Evolutionary conservation across 2,113 vertebrate species (phyloP).

Genomic region (Alosa alosa): DNA sequence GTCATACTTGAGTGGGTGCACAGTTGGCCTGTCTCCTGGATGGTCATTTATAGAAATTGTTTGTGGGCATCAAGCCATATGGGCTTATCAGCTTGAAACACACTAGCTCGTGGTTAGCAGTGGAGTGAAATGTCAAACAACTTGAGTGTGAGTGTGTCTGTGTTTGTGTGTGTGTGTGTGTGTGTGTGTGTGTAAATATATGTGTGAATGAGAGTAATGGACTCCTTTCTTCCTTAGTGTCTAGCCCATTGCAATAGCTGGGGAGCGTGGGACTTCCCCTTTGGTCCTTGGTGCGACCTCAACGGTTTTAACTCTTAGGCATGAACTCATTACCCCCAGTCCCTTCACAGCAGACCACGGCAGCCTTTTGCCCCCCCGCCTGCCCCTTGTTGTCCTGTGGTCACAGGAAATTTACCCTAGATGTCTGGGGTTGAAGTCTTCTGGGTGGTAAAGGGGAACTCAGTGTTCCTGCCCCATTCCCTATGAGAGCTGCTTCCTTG

Average conservation of each 20-base stretch:
- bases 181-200: neutral
- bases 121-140: constrained; percentile 48
- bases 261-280: constrained; percentile 50
- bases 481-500: neutral
- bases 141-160: constrained; percentile 28
- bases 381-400: constrained; percentile 45
- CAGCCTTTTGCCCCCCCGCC: constrained; percentile 50
- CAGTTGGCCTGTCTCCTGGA: neutral
- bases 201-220: constrained; percentile 41
- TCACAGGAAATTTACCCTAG: constrained; percentile 59
- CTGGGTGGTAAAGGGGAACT: constrained; percentile 13
- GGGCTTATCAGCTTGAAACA: constrained; percentile 48
- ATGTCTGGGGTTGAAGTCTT: constrained; percentile 36
- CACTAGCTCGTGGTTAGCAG: constrained; percentile 35
- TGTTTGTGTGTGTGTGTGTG: neutral
- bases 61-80: neutral
- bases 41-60: neutral
- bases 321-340: constrained; percentile 56
- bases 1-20: neutral
- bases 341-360: constrained; percentile 16
- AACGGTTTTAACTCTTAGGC: constrained; percentile 22
- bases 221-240: constrained; percentile 45
- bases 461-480: neutral
- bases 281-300: constrained; percentile 46
- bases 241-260: constrained; percentile 38